phyloP scores from a whole-genome alignment of 2,113 vertebrate genomes.

The Lethenteron reissneri region DNA sequence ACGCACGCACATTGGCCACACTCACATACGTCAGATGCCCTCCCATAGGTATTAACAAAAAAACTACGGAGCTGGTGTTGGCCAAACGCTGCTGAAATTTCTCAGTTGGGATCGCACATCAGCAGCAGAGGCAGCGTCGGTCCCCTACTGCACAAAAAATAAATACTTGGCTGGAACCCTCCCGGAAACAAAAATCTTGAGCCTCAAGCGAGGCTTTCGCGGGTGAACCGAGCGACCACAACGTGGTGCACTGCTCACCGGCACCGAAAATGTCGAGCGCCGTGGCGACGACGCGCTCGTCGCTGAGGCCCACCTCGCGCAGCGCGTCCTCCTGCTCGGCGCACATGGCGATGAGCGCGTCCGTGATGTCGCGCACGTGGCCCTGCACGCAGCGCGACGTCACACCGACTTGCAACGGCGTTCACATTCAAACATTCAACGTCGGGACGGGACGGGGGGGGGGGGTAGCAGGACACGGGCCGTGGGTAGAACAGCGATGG shows the following conservation, averaged over 20 bases:
- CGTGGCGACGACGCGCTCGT: constrained; percentile 37
- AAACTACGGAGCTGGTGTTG: too few relatives aligned
- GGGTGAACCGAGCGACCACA: neutral
- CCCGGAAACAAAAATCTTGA: neutral
- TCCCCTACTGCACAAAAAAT: too few relatives aligned
- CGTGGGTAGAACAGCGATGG: neutral
- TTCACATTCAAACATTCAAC: neutral
- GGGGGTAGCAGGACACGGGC: too few relatives aligned
- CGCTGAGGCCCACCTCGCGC: constrained; percentile 30
- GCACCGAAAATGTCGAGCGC: constrained; percentile 76
- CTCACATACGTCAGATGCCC: too few relatives aligned
- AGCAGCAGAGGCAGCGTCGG: too few relatives aligned
- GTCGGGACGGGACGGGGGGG: too few relatives aligned
- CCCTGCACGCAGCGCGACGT: constrained; percentile 20
- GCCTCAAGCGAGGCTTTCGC: neutral
- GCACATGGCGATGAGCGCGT: constrained; percentile 61
- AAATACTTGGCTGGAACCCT: too few relatives aligned
- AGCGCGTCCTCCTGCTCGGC: constrained; percentile 27
- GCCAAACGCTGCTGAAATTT: too few relatives aligned
- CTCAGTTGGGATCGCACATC: too few relatives aligned
- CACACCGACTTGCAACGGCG: neutral
- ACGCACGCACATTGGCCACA: too few relatives aligned
- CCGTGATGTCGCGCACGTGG: constrained; percentile 63
- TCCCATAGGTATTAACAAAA: too few relatives aligned
- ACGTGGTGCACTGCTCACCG: constrained; percentile 26